Conservation (phyloP, 2,888 invertebrate species). For the Amorpha juglandis region DNA sequence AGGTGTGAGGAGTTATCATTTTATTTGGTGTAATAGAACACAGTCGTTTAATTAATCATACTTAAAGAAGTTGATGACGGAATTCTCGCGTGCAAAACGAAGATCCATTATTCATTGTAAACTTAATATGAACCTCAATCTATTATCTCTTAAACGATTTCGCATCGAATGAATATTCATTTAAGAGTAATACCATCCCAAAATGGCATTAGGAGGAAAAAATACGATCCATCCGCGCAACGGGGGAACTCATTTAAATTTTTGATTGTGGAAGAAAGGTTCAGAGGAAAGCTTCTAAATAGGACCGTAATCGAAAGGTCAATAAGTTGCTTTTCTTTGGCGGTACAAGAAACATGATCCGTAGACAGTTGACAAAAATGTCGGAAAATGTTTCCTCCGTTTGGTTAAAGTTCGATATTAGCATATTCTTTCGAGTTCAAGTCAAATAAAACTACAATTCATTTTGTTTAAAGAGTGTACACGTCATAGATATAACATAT, state of each 20-base stretch:
- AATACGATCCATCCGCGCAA: slow-evolving; percentile 64
- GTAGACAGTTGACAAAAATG: not conserved
- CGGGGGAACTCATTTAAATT: slow-evolving; percentile 78
- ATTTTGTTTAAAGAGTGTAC: no score
- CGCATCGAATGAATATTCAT: slow-evolving; percentile 81
- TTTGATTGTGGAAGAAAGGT: slow-evolving; percentile 75
- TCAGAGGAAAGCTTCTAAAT: slow-evolving; percentile 53
- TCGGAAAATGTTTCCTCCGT: slow-evolving; percentile 3
- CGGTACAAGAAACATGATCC: not conserved
- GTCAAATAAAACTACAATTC: no score
- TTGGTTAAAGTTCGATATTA: not conserved
- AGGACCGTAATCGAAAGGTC: slow-evolving; percentile 63
- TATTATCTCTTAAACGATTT: slow-evolving; percentile 82
- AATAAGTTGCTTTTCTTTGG: slow-evolving; percentile 57
- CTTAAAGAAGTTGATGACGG: slow-evolving; percentile 48
- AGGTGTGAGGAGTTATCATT: slow-evolving; percentile 1
- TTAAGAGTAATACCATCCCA: slow-evolving; percentile 76
- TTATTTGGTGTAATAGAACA: slow-evolving; percentile 30
- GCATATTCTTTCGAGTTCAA: no score
- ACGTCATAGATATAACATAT: no score
- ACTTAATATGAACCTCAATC: slow-evolving; percentile 78
- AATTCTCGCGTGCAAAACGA: slow-evolving; percentile 66
- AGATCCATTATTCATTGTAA: slow-evolving; percentile 72
- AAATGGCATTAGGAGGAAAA: slow-evolving; percentile 76
- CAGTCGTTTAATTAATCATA: slow-evolving; percentile 57